These are phyloP conservation scores for Leptinotarsa haldemani DNA, from an alignment of 2,888 invertebrate genomes.

Conservation along the genomic window DNA sequence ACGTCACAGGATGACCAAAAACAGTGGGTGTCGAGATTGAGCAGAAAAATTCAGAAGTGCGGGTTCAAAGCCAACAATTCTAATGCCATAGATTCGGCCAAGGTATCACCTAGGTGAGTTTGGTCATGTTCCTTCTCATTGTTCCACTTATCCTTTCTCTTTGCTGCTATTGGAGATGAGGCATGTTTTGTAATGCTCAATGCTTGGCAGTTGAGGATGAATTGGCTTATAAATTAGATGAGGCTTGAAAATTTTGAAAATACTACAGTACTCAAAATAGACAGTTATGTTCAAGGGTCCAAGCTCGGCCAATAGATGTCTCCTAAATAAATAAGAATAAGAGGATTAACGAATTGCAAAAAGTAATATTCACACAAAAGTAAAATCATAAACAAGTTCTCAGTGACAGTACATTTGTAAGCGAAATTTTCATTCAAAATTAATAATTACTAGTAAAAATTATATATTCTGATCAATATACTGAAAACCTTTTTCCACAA, in stretches of 20 bases:
- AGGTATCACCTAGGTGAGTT: constrained; percentile 81
- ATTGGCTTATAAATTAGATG: neutral
- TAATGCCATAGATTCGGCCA: constrained; percentile 70
- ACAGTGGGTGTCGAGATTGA: constrained; percentile 91
- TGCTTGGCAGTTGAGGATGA: constrained; percentile 15
- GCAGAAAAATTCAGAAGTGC: constrained; percentile 92
- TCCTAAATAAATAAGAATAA: too few relatives aligned
- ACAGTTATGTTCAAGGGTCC: neutral
- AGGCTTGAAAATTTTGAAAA: neutral
- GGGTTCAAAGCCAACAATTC: constrained; percentile 88
- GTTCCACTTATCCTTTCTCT: constrained; percentile 24
- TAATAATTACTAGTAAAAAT: too few relatives aligned
- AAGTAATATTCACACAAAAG: too few relatives aligned
- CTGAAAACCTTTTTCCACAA: too few relatives aligned
- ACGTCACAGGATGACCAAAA: constrained; percentile 88
- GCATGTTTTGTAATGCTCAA: constrained; percentile 19
- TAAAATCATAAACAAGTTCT: too few relatives aligned
- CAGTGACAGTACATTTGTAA: too few relatives aligned
- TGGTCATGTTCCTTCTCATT: constrained; percentile 17
- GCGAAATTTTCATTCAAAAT: too few relatives aligned
- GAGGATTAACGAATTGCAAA: too few relatives aligned
- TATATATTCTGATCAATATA: too few relatives aligned
- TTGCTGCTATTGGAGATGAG: constrained; percentile 13
- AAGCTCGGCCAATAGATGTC: too few relatives aligned
- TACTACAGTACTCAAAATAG: neutral